A percentile compares a stretch with the other conserved stretches of the same genome.
Evolutionary conservation across 2,113 vertebrate genomes (phyloP).

Genomic region (Alces alces): DNA sequence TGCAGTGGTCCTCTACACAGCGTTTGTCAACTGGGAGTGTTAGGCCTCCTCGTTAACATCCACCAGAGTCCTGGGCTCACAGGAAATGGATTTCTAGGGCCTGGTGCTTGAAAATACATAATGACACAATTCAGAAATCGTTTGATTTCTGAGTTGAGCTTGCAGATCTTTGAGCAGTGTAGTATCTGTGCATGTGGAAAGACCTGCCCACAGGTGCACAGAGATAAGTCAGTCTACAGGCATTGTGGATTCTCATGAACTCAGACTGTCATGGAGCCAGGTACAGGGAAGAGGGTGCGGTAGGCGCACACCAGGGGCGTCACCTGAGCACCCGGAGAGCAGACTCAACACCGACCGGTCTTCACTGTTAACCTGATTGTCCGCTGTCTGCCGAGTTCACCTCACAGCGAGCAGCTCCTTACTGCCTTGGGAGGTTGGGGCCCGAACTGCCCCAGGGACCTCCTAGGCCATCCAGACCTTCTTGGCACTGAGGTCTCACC

Average conservation of each 20-base stretch:
- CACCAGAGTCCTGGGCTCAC: background rate
- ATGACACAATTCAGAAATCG: background rate
- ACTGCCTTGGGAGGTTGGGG: background rate
- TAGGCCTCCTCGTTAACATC: background rate
- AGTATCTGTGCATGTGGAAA: background rate
- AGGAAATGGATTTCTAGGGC: background rate
- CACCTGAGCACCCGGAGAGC: background rate
- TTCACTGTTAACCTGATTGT: background rate
- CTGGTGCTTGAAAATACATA: background rate
- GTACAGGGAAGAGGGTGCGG: background rate
- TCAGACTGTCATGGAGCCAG: background rate
- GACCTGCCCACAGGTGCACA: background rate
- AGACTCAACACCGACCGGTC: background rate
- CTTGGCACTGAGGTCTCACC: background rate
- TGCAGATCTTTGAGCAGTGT: background rate
- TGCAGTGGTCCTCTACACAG: background rate
- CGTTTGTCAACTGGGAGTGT: background rate
- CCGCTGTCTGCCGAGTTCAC: background rate
- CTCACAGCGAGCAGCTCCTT: background rate
- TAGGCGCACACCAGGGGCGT: background rate
- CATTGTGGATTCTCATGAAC: background rate
- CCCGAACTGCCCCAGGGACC: background rate
- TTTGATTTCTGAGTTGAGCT: background rate
- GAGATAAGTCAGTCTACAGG: background rate
- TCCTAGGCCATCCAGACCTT: background rate